Evolutionary conservation across 2,888 invertebrate genomes (phyloP), one percentile per base, ranked within the genome.

Genomic region (Didymodactylos carnosus): DNA sequence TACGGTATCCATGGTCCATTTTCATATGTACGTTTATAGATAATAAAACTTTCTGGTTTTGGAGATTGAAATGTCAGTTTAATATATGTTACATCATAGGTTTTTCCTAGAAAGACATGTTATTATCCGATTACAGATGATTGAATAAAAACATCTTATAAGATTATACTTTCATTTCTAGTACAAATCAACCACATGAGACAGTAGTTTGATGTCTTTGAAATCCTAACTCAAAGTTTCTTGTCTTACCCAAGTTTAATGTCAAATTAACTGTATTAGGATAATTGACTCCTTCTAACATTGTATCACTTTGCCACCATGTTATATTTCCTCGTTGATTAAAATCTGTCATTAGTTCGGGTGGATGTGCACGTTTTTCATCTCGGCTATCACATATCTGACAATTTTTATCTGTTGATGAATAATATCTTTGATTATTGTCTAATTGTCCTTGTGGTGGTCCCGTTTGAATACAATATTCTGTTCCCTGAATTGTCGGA

Each of bases 21-120:
- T 4, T 76, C 76, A n/a, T 80, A 79, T 11, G 80, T 81, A 78
- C 91, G 88, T 83, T 94, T 94, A 84, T 91, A 95, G 79, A 98
- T 90, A 29, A 92, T 91, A 85, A 98, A 97, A 82, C 94, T 94
- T 82, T 97, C 95, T 0, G 98, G 98, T 75, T 97, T 87, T 0
- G 94, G 93, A 0, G 94, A 94, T 80, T 92, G 90, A 86, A 94
- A 98, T 80, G 91, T 88, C 75, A 98, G 86, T 73, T 93, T 87
- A 35, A 98, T 90, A 83, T 97, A 98, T 0, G 95, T 97, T 77
- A 98, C 93, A 81, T 98, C 95, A 83, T 91, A 97, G 0, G 94
- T 88, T 84, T 97, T 98, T 43, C 90, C 95, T 94, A 85, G 23
- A 16, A 16, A 14, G n/a, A 11, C n/a, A n/a, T n/a, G n/a, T n/a